Conservation (phyloP, 1,140 invertebrate species). For the Microplitis demolitor region DNA sequence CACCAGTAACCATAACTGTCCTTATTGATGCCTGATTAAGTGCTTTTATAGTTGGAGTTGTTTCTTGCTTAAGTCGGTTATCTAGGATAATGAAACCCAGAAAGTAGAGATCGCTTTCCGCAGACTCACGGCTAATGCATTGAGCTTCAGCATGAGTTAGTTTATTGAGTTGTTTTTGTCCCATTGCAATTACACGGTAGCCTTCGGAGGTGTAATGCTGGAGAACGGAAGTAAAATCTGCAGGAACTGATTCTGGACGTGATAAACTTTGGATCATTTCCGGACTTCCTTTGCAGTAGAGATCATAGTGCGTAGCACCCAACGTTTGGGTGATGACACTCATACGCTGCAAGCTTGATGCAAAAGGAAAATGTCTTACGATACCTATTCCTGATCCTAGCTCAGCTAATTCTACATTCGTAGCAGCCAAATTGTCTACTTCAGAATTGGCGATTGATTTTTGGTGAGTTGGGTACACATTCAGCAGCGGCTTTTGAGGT, state of each 20-base stretch:
- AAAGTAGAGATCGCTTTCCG: slow-evolving; percentile 83
- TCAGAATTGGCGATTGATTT: slow-evolving; percentile 48
- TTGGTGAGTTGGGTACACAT: slow-evolving; percentile 32
- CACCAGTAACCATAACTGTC: slow-evolving; percentile 93
- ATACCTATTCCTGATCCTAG: slow-evolving; percentile 75
- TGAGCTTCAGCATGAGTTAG: slow-evolving; percentile 63
- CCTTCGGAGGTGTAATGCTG: slow-evolving; percentile 85
- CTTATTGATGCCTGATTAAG: slow-evolving; percentile 81
- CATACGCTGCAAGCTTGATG: slow-evolving; percentile 88
- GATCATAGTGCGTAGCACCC: slow-evolving; percentile 76
- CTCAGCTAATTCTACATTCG: slow-evolving; percentile 42
- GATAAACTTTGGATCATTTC: slow-evolving; percentile 81
- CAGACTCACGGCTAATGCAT: slow-evolving; percentile 65
- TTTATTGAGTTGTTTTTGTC: slow-evolving; percentile 66
- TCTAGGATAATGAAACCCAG: slow-evolving; percentile 88
- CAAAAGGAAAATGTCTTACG: slow-evolving; percentile 88
- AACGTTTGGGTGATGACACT: slow-evolving; percentile 84
- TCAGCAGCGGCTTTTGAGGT: slow-evolving; percentile 24
- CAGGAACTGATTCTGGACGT: slow-evolving; percentile 68
- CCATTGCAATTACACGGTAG: slow-evolving; percentile 86
- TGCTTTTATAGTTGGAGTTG: slow-evolving; percentile 74
- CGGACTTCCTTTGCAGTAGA: slow-evolving; percentile 90
- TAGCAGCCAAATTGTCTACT: slow-evolving; percentile 43
- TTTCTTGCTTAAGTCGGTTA: slow-evolving; percentile 87
- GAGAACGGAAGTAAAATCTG: slow-evolving; percentile 74